These are phyloP conservation scores for Nymphalis polychloros DNA, from an alignment of 2,888 invertebrate genomes.

Conservation along the genomic window DNA sequence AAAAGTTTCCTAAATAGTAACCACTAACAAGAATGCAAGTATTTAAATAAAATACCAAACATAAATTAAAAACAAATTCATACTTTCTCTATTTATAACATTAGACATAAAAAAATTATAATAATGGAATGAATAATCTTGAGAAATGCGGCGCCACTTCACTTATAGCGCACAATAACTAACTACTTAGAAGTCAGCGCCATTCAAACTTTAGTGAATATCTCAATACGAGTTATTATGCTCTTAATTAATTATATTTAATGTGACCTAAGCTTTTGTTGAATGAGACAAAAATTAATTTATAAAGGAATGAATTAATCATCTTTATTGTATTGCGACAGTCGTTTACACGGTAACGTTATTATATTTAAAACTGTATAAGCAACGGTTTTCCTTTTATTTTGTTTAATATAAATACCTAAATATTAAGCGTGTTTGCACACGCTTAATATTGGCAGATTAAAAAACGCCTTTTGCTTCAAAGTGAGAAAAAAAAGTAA, in stretches of 20 bases:
- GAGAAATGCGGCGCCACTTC: constrained; percentile 52
- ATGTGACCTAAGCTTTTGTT: constrained; percentile 58
- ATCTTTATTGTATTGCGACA: constrained; percentile 16
- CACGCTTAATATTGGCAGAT: too few relatives aligned
- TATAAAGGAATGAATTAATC: constrained; percentile 35
- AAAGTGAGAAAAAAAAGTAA: too few relatives aligned
- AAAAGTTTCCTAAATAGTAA: too few relatives aligned
- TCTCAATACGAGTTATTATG: constrained; percentile 50
- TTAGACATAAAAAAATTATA: constrained; percentile 10
- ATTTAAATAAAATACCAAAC: too few relatives aligned
- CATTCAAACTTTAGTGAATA: constrained; percentile 36
- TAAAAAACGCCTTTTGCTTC: too few relatives aligned
- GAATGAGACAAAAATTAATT: constrained; percentile 38
- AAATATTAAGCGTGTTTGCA: too few relatives aligned
- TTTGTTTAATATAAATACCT: too few relatives aligned
- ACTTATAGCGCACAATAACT: constrained; percentile 55
- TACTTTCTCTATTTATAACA: constrained; percentile 16
- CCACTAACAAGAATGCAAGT: too few relatives aligned
- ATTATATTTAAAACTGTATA: not conserved
- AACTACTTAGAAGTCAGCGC: constrained; percentile 26
- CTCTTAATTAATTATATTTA: constrained; percentile 75
- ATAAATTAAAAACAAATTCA: not conserved
- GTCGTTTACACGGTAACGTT: not conserved
- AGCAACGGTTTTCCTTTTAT: too few relatives aligned
- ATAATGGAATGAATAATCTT: constrained; percentile 1